These are phyloP conservation scores for Nylanderia fulva DNA, from an alignment of 1,140 invertebrate species.

Conservation along the genomic window DNA sequence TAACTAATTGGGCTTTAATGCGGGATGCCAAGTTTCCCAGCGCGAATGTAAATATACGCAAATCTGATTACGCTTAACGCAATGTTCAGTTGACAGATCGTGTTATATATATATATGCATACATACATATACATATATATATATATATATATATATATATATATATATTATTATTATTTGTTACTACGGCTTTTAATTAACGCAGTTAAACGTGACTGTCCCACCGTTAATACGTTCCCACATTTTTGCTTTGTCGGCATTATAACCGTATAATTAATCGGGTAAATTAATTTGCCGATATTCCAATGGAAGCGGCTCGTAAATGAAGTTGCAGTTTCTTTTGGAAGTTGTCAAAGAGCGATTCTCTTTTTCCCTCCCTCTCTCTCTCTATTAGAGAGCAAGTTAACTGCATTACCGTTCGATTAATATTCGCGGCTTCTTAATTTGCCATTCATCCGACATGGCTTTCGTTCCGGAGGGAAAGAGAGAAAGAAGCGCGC, in stretches of 20 bases:
- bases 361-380: not conserved
- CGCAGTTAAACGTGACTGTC: conserved; percentile 39
- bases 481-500: too few species aligned
- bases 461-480: not conserved
- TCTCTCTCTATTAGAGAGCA: not conserved
- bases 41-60: conserved; percentile 48
- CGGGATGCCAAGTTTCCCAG: conserved; percentile 44
- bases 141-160: too few species aligned
- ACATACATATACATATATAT: too few species aligned
- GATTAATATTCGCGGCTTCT: conserved; percentile 41
- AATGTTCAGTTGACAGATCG: conserved; percentile 46
- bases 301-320: not conserved
- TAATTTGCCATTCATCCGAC: conserved; percentile 10
- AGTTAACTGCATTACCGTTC: not conserved
- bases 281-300: conserved; percentile 53
- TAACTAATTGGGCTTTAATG: conserved; percentile 60
- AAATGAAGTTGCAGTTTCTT: conserved; percentile 41
- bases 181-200: conserved; percentile 54
- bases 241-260: conserved; percentile 58
- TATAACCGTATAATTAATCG: conserved; percentile 44
- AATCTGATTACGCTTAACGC: conserved; percentile 54
- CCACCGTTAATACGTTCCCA: conserved; percentile 19
- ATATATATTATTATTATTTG: too few species aligned
- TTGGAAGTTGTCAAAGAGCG: conserved; percentile 43
- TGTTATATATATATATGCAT: conserved; percentile 15